These are phyloP conservation scores for Serilophus lunatus DNA, from an alignment of 2,113 vertebrate species.

Conservation along the genomic window DNA sequence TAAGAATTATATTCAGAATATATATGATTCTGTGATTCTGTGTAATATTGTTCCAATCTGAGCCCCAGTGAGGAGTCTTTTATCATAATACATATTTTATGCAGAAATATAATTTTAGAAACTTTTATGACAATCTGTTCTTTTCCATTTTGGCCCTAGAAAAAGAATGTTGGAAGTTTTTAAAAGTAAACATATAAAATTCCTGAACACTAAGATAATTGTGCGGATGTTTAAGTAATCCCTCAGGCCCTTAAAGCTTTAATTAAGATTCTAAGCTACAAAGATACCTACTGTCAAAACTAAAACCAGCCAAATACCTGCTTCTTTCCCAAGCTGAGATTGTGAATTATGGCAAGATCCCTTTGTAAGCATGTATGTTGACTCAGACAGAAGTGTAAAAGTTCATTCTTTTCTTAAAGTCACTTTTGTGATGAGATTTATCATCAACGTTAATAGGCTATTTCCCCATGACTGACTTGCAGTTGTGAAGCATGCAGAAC, in stretches of 20 bases:
- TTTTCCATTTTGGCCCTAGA: neutral
- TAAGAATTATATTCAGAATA: neutral
- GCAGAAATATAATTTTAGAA: neutral
- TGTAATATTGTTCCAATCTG: too few species aligned
- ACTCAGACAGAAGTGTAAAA: neutral
- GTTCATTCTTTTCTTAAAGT: neutral
- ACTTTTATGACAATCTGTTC: neutral
- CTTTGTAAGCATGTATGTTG: neutral
- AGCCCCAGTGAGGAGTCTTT: neutral
- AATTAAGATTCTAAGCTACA: neutral
- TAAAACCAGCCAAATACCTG: neutral
- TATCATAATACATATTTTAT: neutral
- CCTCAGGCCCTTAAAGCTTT: neutral
- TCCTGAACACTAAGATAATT: constrained; percentile 1
- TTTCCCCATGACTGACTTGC: neutral
- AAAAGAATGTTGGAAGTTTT: neutral
- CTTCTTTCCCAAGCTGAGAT: neutral
- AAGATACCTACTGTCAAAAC: neutral
- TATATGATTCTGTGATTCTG: too few species aligned
- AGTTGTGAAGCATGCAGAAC: neutral
- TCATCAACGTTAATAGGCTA: neutral
- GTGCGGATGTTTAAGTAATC: neutral
- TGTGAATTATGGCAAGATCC: neutral
- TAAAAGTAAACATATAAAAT: constrained; percentile 7
- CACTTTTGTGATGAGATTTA: neutral